Conservation (phyloP, 2,888 invertebrate genomes). For the Diaphora mendica region DNA sequence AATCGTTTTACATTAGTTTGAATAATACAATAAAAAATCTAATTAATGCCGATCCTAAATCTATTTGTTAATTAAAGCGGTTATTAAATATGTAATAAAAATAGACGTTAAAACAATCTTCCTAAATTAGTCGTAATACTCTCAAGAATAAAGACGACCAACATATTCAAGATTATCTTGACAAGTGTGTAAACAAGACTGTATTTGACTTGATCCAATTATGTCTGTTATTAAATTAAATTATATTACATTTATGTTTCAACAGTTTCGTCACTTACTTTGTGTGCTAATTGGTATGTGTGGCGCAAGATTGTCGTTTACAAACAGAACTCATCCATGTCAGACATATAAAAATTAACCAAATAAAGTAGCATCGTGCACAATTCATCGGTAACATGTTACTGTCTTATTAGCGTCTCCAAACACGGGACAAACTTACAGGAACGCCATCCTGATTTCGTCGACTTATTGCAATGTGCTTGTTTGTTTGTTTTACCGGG, state of each 20-base stretch:
- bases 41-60: not conserved
- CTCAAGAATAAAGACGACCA: not conserved
- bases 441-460: too few species aligned
- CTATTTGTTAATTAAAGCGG: too few species aligned
- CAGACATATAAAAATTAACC: not conserved
- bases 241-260: not conserved
- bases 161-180: not conserved
- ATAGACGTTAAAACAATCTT: not conserved
- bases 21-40: not conserved
- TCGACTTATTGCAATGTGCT: too few species aligned
- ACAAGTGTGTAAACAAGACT: not conserved
- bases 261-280: not conserved
- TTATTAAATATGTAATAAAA: not conserved
- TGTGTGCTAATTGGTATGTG: not conserved
- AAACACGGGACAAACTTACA: not conserved
- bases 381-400: not conserved
- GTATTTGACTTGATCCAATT: conserved; percentile 1
- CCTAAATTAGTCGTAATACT: not conserved
- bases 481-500: too few species aligned
- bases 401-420: not conserved
- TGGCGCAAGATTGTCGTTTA: not conserved
- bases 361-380: not conserved
- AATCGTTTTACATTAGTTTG: too few species aligned
- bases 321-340: not conserved
- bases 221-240: not conserved